Base-by-base conservation (phyloP, 2,797 vertebrate genomes). In the Cossypha caffra region DNA sequence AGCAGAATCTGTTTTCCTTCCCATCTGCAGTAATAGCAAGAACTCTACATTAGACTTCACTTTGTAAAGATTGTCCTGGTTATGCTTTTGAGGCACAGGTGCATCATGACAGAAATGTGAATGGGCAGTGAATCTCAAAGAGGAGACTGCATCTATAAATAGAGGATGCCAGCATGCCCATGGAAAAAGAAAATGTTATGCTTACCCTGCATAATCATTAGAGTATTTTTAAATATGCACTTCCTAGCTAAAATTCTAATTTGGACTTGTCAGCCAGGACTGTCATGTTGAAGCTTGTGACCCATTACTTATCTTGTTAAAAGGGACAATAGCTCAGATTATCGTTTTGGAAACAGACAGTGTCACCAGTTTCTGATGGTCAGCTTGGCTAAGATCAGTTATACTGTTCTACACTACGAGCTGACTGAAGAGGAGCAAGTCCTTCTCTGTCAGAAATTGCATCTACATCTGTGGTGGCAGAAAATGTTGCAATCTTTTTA, bases 401-500 rank as follows among this genome's bases (percentile, higher is more conserved):
- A 38, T 1, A 28, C 26, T 78, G 50, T 45, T 94, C 69, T 59
- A 20, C 67, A 52, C 75, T 68, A 62, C 69, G 28, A 84, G 31
- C 68, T 83, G 52, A 50, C 45, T 93, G 16, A 88, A 68, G 40
- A 83, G n/a, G n/a, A 88, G 5, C 25, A 72, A 88, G 31, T 85
- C 58, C 28, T 78, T 54, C 38, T 66, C 42, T 68, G 86, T 75
- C 58, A 93, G 48, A 87, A 89, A 79, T 59, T 68, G 26, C 63
- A 62, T 92, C 38, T 83, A 15, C 71, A 50, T 90, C 69, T 78
- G 72, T 88, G 66, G 58, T 75, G 90, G 93, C 5, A 9, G 76
- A 84, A 86, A 69, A 95, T 96, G 88, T 90, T 88, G 88, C 90
- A 95, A 69, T 88, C 69, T 73, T 94, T 85, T 78, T 93, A 66